Conservation (phyloP, 2,888 invertebrate genomes). For the Dynastes tityus region DNA sequence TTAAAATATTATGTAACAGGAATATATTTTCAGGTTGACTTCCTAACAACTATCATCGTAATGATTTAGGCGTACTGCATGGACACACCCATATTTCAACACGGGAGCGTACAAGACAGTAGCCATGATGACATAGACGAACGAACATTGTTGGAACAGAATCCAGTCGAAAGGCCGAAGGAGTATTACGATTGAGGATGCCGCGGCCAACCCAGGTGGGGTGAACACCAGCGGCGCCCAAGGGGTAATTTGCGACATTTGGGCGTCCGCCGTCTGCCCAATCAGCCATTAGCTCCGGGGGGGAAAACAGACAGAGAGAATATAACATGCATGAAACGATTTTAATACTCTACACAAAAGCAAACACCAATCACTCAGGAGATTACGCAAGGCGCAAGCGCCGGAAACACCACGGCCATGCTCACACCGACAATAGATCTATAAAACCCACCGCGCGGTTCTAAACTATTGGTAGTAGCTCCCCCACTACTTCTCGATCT, state of each 20-base stretch:
- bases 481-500: conserved; percentile 43
- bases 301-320: conserved; percentile 48
- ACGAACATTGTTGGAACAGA: conserved; percentile 21
- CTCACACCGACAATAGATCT: conserved; percentile 53
- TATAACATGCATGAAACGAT: conserved; percentile 50
- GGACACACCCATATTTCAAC: conserved; percentile 36
- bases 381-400: conserved; percentile 46
- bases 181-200: conserved; percentile 25
- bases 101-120: conserved; percentile 1
- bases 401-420: conserved; percentile 51
- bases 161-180: conserved; percentile 28
- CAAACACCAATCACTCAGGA: conserved; percentile 54
- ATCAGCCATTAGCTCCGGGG: conserved; percentile 59
- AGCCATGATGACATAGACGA: conserved; percentile 30
- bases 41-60: background rate
- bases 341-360: conserved; percentile 49
- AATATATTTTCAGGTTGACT: background rate
- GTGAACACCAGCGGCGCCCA: conserved; percentile 48
- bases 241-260: conserved; percentile 58
- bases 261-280: conserved; percentile 59
- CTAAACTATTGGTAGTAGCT: conserved; percentile 50
- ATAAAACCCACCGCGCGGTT: conserved; percentile 44
- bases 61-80: background rate
- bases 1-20: background rate
- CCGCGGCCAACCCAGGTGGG: conserved; percentile 51